Conservation (phyloP, 2,888 invertebrate species). For the Deilephila porcellus region DNA sequence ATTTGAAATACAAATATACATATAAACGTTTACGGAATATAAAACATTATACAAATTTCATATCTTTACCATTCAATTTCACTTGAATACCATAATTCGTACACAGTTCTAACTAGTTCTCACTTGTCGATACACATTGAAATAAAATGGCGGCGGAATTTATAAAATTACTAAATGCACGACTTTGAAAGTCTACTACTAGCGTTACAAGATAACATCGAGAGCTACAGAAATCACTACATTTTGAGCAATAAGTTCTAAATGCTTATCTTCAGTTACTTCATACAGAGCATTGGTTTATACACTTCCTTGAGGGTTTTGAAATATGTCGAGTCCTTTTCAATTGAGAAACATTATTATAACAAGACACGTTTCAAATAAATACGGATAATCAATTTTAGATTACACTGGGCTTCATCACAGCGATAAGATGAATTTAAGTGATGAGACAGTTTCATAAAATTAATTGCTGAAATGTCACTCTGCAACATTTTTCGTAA, state of each 20-base stretch:
- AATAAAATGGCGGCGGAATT: not conserved
- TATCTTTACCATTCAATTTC: not conserved
- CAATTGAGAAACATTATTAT: not conserved
- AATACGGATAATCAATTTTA: not conserved
- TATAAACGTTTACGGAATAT: slow-evolving; percentile 14
- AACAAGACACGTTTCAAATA: too few species aligned
- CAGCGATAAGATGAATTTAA: not conserved
- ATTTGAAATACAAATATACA: slow-evolving; percentile 22
- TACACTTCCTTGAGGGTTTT: not conserved
- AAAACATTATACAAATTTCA: slow-evolving; percentile 19
- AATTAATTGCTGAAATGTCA: not conserved
- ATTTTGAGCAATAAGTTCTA: slow-evolving; percentile 4
- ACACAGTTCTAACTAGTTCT: slow-evolving; percentile 19
- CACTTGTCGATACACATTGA: not conserved
- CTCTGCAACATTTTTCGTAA: not conserved
- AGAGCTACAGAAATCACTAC: not conserved
- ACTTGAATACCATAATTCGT: slow-evolving; percentile 23
- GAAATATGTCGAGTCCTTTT: not conserved
- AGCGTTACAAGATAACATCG: not conserved
- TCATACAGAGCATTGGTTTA: too few species aligned
- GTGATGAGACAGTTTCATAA: not conserved
- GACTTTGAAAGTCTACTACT: not conserved
- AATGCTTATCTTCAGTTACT: not conserved
- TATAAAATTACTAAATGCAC: not conserved
- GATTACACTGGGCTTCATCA: not conserved